Base-by-base conservation (phyloP, 2,797 vertebrate species). In the Staurois parvus region DNA sequence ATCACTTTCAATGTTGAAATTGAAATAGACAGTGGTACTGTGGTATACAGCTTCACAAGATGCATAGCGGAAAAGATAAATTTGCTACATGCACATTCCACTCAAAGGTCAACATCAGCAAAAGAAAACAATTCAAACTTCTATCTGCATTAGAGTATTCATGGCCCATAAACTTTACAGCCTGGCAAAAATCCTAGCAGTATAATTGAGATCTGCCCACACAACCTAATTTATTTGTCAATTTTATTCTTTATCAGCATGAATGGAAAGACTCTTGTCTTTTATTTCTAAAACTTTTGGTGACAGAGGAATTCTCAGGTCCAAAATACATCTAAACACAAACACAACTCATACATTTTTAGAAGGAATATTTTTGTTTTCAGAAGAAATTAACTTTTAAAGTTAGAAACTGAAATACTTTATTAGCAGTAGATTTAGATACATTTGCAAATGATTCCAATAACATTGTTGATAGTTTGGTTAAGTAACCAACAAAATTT, bases 151-250 rank as follows among this genome's bases (percentile, higher is more conserved):
- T 79, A 83, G 76, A 79, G 59, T 75, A 72, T 83, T 87, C 85
- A 87, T 83, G 81, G 81, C 66, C 85, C 70, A 87, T 87, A 87
- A 83, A 83, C 85, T 87, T 87, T 83, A 83, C 76, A 83, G 81
- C 85, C 69, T 87, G 85, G 81, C 69, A 87, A 83, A 87, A 87
- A 75, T 87, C 81, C 85, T 83, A 74, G 85, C 45, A 62, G 85
- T 77, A 79, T 87, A 87, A 87, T 87, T 87, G 85, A 87, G 85
- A 87, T 87, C 85, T 87, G 81, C 81, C 85, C 76, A 87, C 85
- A 83, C 85, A 87, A 73, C n/a, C 76, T 87, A 87, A 87, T 87
- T 87, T 87, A 87, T 87, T 83, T 78, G 75, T 83, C 79, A 87
- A 69, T 83, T n/a, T 83, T 83, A 68, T 83, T 83, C 81, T 68